Conservation (phyloP, 2,888 invertebrate species). For the Troglohyphantes excavatus region DNA sequence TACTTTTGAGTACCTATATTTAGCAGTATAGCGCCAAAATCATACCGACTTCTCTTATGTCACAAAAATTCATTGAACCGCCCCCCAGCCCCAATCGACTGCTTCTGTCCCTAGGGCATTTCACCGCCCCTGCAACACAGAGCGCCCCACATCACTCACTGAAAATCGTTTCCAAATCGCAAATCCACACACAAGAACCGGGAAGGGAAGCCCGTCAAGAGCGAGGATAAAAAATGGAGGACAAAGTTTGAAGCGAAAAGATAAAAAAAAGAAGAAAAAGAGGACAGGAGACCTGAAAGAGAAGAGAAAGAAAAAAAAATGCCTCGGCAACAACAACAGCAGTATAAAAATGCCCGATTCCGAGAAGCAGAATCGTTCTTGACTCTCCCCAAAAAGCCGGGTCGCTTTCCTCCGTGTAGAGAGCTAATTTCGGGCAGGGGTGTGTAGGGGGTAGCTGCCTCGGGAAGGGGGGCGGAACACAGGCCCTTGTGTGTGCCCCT, state of each 20-base stretch:
- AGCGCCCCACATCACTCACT: constrained; percentile 13
- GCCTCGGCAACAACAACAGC: constrained; percentile 22
- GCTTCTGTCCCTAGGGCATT: too few species aligned
- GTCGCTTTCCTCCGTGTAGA: constrained; percentile 54
- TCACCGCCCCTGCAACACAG: too few species aligned
- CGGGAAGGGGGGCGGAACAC: constrained; percentile 34
- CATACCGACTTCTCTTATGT: too few species aligned
- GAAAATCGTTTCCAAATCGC: constrained; percentile 41
- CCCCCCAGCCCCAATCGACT: too few species aligned
- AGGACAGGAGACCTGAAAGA: neutral
- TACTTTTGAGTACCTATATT: too few species aligned
- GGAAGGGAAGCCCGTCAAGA: constrained; percentile 10
- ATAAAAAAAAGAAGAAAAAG: too few species aligned
- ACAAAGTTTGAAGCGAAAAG: constrained; percentile 20
- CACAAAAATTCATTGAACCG: too few species aligned
- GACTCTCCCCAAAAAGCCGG: constrained; percentile 5
- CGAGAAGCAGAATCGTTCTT: constrained; percentile 51
- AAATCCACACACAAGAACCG: neutral
- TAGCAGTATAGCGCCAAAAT: too few species aligned
- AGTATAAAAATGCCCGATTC: constrained; percentile 55
- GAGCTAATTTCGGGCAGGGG: constrained; percentile 73
- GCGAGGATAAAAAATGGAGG: neutral
- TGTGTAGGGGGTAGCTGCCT: constrained; percentile 22
- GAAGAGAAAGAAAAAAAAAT: constrained; percentile 35
- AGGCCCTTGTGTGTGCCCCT: constrained; percentile 41